These are phyloP conservation scores for Syngnathus acus DNA, from an alignment of 2,797 vertebrate genomes.

Conservation along the genomic window DNA sequence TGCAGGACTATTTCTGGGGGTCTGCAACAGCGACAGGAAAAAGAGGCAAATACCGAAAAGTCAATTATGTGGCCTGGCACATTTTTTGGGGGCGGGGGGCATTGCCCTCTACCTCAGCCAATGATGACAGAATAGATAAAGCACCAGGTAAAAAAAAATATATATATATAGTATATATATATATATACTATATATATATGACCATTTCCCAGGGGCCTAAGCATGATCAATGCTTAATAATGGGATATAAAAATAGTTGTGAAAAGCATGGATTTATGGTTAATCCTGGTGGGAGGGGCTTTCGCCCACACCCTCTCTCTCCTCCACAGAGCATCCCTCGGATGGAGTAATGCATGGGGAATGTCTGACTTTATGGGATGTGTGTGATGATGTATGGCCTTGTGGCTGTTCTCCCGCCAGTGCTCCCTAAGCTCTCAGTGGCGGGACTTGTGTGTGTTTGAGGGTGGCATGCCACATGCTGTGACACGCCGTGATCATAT, in stretches of 20 bases:
- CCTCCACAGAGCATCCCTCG: conserved; percentile 6
- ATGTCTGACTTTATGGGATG: conserved; percentile 23
- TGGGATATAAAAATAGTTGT: neutral
- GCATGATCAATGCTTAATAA: neutral
- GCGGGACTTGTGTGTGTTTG: neutral
- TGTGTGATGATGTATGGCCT: conserved; percentile 31
- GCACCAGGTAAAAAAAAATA: neutral
- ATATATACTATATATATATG: too few relatives aligned
- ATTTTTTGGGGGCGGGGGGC: too few relatives aligned
- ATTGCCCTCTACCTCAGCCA: too few relatives aligned
- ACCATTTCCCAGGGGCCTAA: neutral
- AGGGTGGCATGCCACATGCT: conserved; percentile 11
- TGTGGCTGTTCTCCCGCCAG: conserved; percentile 13
- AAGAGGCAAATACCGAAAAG: too few relatives aligned
- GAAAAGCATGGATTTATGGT: neutral
- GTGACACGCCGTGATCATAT: conserved; percentile 36
- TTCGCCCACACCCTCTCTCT: neutral
- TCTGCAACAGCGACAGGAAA: too few relatives aligned
- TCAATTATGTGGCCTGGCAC: too few relatives aligned
- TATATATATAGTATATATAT: too few relatives aligned
- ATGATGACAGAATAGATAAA: neutral
- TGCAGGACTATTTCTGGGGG: too few relatives aligned
- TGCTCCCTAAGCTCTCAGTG: conserved; percentile 15
- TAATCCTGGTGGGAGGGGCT: neutral
- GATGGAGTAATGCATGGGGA: conserved; percentile 29